A percentile compares a stretch with the other conserved stretches of the same genome.
Evolutionary conservation across 1,140 invertebrate genomes (phyloP).

Genomic region (Parasteatoda tepidariorum): DNA sequence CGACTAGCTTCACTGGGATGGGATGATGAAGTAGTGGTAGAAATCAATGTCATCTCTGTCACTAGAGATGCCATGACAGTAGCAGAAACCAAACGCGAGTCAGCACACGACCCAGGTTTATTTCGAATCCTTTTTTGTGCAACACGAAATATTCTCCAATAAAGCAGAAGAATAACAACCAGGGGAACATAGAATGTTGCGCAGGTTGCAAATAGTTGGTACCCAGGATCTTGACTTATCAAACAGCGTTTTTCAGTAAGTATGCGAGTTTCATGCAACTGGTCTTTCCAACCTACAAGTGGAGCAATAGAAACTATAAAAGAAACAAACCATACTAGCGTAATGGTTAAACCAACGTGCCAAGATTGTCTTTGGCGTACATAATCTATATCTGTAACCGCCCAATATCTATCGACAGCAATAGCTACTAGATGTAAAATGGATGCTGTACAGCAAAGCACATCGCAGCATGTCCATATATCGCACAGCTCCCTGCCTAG

Average conservation of each 20-base stretch:
- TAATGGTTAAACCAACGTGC: slow-evolving; percentile 90
- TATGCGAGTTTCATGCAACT: slow-evolving; percentile 72
- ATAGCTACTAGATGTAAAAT: slow-evolving; percentile 94
- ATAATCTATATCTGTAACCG: slow-evolving; percentile 94
- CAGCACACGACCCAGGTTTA: slow-evolving; percentile 69
- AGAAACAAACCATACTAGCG: slow-evolving; percentile 87
- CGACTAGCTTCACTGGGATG: slow-evolving; percentile 16
- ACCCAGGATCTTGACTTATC: slow-evolving; percentile 88
- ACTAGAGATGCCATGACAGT: slow-evolving; percentile 50
- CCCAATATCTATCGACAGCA: slow-evolving; percentile 95
- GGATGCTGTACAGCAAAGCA: slow-evolving; percentile 88
- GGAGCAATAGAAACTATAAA: slow-evolving; percentile 89
- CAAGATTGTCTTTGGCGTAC: slow-evolving; percentile 81
- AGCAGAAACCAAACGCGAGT: slow-evolving; percentile 61
- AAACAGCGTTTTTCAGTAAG: slow-evolving; percentile 80
- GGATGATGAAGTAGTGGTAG: slow-evolving; percentile 53
- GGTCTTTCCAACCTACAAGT: slow-evolving; percentile 75
- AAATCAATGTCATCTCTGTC: slow-evolving; percentile 34
- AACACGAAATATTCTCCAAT: slow-evolving; percentile 94
- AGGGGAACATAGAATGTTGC: slow-evolving; percentile 97
- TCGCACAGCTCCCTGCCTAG: slow-evolving; percentile 88
- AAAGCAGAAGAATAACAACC: slow-evolving; percentile 90
- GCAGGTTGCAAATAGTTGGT: slow-evolving; percentile 80
- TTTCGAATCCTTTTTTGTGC: slow-evolving; percentile 85
- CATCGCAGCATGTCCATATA: slow-evolving; percentile 94